Evolutionary conservation across 1,140 invertebrate genomes (phyloP).

Genomic region (Nephila pilipes): DNA sequence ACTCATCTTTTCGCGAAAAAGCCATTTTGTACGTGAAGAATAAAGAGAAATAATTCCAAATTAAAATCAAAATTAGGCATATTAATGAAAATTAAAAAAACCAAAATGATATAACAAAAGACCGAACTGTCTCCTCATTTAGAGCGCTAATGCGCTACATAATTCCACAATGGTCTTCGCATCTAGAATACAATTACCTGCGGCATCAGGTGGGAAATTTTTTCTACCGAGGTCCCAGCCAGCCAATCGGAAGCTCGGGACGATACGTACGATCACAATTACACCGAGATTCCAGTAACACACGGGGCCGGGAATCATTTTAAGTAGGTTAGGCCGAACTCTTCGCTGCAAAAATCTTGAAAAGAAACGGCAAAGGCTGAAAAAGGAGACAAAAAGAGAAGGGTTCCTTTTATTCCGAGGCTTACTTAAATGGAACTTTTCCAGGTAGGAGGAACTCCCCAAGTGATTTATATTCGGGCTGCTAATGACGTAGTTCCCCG

Average conservation of each 20-base stretch:
- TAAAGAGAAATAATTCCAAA: conserved; percentile 44
- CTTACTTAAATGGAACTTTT: conserved; percentile 74
- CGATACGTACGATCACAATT: conserved; percentile 65
- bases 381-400: conserved; percentile 72
- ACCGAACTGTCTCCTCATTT: conserved; percentile 8
- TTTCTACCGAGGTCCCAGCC: conserved; percentile 11
- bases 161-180: conserved; percentile 54
- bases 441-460: conserved; percentile 69
- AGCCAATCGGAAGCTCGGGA: conserved; percentile 63
- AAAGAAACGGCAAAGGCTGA: conserved; percentile 38
- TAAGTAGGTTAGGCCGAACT: conserved; percentile 67
- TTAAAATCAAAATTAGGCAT: conserved; percentile 57
- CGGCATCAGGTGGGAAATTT: conserved; percentile 53
- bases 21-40: not conserved
- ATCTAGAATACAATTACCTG: conserved; percentile 75
- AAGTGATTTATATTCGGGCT: conserved; percentile 75
- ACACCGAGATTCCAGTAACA: conserved; percentile 63
- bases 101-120: conserved; percentile 5
- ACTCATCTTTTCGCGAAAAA: not conserved
- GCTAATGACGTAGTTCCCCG: conserved; percentile 72
- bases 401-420: conserved; percentile 56
- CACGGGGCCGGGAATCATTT: conserved; percentile 73
- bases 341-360: conserved; percentile 45
- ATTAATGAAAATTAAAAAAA: conserved; percentile 32
- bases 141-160: conserved; percentile 64